A percentile compares a stretch with the other conserved stretches of the same genome.
Conservation (phyloP, 2,113 vertebrate species). For the Labeo rohita region DNA sequence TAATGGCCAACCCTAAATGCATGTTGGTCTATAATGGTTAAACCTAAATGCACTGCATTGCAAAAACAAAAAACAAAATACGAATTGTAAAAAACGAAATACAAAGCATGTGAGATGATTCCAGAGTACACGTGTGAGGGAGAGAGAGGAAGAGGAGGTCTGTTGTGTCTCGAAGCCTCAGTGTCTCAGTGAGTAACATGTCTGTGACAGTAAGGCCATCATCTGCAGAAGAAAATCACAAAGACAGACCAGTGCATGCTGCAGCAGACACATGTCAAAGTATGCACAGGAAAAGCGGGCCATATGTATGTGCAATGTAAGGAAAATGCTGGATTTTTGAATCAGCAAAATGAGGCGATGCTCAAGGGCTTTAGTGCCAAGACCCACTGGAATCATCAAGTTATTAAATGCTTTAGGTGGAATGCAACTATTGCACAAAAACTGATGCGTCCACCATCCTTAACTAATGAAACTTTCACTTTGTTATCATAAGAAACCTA, state of each 20-base stretch:
- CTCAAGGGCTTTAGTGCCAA: not conserved
- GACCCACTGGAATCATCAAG: not conserved
- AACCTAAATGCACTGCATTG: no score
- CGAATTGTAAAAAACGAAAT: not conserved
- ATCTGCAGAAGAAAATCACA: not conserved
- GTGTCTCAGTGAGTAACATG: conserved; percentile 8
- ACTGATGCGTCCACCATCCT: not conserved
- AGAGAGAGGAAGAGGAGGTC: not conserved
- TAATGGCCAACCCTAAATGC: no score
- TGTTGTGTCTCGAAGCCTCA: not conserved
- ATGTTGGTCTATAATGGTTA: no score
- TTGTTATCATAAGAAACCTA: not conserved
- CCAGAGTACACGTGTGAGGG: not conserved
- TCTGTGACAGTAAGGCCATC: not conserved
- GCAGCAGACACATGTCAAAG: not conserved
- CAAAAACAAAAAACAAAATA: not conserved
- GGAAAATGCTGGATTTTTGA: not conserved
- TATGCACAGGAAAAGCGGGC: not conserved
- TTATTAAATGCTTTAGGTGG: not conserved
- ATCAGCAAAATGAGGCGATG: not conserved
- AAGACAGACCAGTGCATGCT: not conserved
- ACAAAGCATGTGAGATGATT: not conserved
- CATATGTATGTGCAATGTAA: not conserved
- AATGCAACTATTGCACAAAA: not conserved
- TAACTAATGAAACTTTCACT: not conserved